phyloP scores from a whole-genome alignment of 2,113 vertebrate genomes.

The Turdus rufiventris region DNA sequence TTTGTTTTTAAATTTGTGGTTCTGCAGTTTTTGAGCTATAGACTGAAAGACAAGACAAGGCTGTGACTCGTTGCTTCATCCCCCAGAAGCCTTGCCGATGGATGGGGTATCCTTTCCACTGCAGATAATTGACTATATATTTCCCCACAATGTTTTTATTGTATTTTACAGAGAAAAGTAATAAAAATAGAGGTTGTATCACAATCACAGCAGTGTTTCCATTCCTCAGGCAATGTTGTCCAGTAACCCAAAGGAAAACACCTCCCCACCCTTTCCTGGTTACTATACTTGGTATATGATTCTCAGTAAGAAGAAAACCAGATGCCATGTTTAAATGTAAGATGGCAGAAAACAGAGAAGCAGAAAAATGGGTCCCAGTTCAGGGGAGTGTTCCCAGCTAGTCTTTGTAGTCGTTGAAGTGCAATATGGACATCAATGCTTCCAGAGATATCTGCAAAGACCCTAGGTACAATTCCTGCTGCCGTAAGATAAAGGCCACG shows the following conservation, averaged over 20 bases:
- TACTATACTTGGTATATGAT: not conserved
- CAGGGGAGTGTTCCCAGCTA: not conserved
- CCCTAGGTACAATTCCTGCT: not conserved
- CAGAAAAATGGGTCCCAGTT: not conserved
- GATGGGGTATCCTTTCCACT: not conserved
- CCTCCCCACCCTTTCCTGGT: conserved; percentile 43
- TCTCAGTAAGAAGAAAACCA: conserved; percentile 52
- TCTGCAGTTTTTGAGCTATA: not conserved
- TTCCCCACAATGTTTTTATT: conserved; percentile 44
- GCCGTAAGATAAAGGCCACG: not conserved
- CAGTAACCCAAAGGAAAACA: conserved; percentile 26
- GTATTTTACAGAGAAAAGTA: conserved; percentile 42
- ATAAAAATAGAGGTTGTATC: conserved; percentile 30
- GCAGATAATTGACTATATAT: conserved; percentile 21
- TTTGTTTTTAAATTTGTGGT: not conserved
- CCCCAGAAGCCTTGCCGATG: not conserved
- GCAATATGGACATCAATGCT: not conserved
- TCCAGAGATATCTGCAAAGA: not conserved
- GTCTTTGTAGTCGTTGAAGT: conserved; percentile 1
- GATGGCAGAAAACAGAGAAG: conserved; percentile 32
- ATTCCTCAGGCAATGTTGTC: conserved; percentile 49
- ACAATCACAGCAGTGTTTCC: conserved; percentile 44
- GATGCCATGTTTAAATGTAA: conserved; percentile 30
- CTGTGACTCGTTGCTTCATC: not conserved
- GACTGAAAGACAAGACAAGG: not conserved